Percentiles rank a stretch among this genome's conserved stretches.
Evolutionary conservation across 1,140 invertebrate species (phyloP).

Genomic region (Temnothorax nylanderi): DNA sequence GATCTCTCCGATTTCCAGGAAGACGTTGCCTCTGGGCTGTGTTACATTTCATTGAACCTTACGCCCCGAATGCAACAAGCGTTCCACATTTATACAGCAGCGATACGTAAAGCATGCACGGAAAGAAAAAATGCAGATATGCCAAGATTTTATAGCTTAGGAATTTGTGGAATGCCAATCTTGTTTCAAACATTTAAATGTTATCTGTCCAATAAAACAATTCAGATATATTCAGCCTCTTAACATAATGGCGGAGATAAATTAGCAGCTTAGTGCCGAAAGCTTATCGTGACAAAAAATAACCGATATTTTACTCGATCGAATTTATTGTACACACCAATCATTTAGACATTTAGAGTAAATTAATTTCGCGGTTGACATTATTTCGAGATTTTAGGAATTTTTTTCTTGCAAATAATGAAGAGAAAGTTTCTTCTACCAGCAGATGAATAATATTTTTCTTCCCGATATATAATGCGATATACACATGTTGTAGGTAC

Average conservation of each 20-base stretch:
- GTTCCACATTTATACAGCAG: background rate
- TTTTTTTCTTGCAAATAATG: slow-evolving; percentile 82
- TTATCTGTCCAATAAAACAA: background rate
- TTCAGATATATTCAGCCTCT: background rate
- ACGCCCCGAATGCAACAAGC: background rate
- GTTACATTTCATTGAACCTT: slow-evolving; percentile 37
- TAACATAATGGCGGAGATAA: background rate
- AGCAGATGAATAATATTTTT: slow-evolving; percentile 15
- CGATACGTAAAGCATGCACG: background rate
- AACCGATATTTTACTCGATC: background rate
- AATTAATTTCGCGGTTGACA: slow-evolving; percentile 66
- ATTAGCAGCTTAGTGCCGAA: background rate
- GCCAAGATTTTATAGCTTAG: background rate
- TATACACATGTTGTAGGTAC: background rate
- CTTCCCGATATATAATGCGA: background rate
- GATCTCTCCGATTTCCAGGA: slow-evolving; percentile 68
- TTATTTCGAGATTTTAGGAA: slow-evolving; percentile 72
- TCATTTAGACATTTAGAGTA: slow-evolving; percentile 2
- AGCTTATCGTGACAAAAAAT: slow-evolving; percentile 35
- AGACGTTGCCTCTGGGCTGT: slow-evolving; percentile 24
- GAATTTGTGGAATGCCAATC: background rate
- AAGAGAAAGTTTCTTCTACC: slow-evolving; percentile 65
- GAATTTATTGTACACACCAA: background rate
- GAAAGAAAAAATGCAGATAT: background rate
- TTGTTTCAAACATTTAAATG: background rate